Conservation (phyloP, 2,797 vertebrate genomes). For the Phalloptychus januarius region DNA sequence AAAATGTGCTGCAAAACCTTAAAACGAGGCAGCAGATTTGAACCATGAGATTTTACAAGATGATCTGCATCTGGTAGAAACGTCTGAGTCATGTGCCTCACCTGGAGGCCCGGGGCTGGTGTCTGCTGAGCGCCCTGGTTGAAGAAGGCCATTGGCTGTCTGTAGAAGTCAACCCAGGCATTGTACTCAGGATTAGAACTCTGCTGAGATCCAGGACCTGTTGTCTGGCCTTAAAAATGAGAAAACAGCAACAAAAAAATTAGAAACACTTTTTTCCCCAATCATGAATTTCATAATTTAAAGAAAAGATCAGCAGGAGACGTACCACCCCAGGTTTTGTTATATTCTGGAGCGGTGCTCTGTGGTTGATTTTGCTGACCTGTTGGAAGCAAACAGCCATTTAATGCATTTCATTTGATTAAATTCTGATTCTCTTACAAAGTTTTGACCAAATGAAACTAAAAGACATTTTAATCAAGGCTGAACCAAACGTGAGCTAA, state of each 20-base stretch:
- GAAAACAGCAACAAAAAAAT: neutral
- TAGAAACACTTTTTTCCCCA: neutral
- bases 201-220: conserved; percentile 90
- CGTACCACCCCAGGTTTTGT: conserved; percentile 95
- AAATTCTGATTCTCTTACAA: neutral
- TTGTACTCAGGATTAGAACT: conserved; percentile 94
- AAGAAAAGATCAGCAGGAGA: conserved; percentile 35
- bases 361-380: conserved; percentile 95
- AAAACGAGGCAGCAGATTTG: neutral
- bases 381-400: conserved; percentile 75
- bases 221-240: conserved; percentile 84
- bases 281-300: neutral
- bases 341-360: conserved; percentile 91
- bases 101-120: conserved; percentile 90
- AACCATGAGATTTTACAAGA: neutral
- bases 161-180: conserved; percentile 96
- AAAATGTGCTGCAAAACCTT: neutral
- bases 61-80: neutral
- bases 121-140: conserved; percentile 93
- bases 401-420: neutral
- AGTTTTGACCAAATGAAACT: neutral
- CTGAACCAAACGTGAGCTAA: neutral
- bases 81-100: conserved; percentile 38
- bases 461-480: neutral
- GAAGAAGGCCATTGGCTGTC: conserved; percentile 95